Percentiles rank a stretch among this genome's conserved stretches.
Conservation (phyloP, 1,140 invertebrate species). For the Chironomus tepperi region DNA sequence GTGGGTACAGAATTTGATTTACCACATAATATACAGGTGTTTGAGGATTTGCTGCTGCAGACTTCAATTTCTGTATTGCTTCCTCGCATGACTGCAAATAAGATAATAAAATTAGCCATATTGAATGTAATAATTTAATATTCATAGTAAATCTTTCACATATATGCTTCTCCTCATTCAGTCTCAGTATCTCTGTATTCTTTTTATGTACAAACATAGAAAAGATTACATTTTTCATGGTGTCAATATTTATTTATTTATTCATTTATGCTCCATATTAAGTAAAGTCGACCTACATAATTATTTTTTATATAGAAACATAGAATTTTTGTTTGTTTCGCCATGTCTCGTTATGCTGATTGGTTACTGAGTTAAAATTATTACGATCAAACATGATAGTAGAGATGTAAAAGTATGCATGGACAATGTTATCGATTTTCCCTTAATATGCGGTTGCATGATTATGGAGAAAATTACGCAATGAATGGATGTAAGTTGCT, state of each 20-base stretch:
- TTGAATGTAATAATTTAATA: too few species aligned
- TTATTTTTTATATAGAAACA: too few species aligned
- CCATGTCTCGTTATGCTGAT: not conserved
- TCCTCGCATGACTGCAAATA: conserved; percentile 82
- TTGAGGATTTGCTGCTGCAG: conserved; percentile 66
- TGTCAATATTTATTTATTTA: too few species aligned
- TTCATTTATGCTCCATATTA: too few species aligned
- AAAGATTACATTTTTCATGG: too few species aligned
- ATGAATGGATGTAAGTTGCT: conserved; percentile 1
- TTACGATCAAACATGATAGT: not conserved
- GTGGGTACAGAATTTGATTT: conserved; percentile 93
- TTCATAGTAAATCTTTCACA: too few species aligned
- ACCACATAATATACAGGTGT: conserved; percentile 73
- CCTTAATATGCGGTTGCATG: not conserved
- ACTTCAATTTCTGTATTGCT: conserved; percentile 80
- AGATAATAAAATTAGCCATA: conserved; percentile 17
- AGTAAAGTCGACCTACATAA: too few species aligned
- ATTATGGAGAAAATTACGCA: conserved; percentile 2
- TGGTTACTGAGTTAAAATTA: not conserved
- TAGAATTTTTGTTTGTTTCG: not conserved
- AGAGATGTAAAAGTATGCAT: not conserved
- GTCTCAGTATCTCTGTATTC: too few species aligned
- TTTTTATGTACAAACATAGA: too few species aligned
- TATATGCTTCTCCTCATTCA: too few species aligned
- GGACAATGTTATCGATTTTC: conserved; percentile 1